Percentiles rank a stretch among this genome's conserved stretches.
Conservation (phyloP, 2,888 invertebrate genomes). For the Stenotaenia linearis region DNA sequence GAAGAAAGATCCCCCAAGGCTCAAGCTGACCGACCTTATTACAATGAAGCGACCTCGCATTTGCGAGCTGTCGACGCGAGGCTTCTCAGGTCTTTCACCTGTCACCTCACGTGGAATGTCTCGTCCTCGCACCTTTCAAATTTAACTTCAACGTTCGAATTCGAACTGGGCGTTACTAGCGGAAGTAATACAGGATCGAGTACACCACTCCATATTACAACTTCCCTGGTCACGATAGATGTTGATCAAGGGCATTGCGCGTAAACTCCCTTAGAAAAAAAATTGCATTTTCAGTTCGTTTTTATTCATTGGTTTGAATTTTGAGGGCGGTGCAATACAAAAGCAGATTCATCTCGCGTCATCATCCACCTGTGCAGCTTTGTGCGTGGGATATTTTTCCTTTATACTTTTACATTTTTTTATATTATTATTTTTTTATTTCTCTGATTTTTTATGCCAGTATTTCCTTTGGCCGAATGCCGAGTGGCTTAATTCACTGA, state of each 20-base stretch:
- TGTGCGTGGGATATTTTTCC: slow-evolving; percentile 3
- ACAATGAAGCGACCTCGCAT: slow-evolving; percentile 11
- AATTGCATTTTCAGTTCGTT: not conserved
- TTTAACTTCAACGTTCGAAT: not conserved
- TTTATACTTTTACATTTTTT: not conserved
- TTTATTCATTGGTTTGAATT: slow-evolving; percentile 7
- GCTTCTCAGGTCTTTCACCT: slow-evolving; percentile 10
- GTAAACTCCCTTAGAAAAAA: not conserved
- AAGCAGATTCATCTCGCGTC: slow-evolving; percentile 17
- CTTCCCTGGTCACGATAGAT: slow-evolving; percentile 5
- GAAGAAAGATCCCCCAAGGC: not conserved
- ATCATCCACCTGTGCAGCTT: slow-evolving; percentile 26
- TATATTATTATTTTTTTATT: not conserved
- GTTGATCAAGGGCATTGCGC: slow-evolving; percentile 17
- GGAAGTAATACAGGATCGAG: slow-evolving; percentile 2
- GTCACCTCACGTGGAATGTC: slow-evolving; percentile 15
- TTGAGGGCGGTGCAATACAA: not conserved
- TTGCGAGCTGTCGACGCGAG: not conserved
- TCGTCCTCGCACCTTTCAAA: not conserved
- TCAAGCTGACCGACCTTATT: not conserved
- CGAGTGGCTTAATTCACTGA: not conserved
- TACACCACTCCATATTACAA: not conserved
- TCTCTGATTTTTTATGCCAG: not conserved
- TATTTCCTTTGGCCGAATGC: not conserved
- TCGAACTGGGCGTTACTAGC: not conserved